A percentile compares a stretch with the other conserved stretches of the same genome.
Conservation (phyloP, 1,140 invertebrate species). For the Calliopsis andreniformis region DNA sequence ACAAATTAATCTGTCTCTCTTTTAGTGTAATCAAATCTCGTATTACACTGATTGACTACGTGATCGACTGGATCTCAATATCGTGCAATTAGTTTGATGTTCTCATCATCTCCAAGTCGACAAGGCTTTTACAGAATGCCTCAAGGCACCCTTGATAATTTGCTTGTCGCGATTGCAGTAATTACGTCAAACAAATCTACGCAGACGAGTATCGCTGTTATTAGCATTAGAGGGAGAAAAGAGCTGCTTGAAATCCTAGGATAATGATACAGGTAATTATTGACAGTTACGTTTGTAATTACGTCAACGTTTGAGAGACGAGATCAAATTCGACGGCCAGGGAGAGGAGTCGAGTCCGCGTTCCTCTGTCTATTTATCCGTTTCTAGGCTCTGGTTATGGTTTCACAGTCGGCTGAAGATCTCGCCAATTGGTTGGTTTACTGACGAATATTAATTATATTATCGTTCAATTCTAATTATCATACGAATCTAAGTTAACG, state of each 20-base stretch:
- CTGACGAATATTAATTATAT: conserved; percentile 61
- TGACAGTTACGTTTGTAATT: conserved; percentile 33
- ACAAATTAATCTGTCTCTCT: too few species aligned
- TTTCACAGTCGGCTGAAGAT: conserved; percentile 17
- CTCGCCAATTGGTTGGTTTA: conserved; percentile 49
- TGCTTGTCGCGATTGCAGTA: too few species aligned
- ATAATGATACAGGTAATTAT: conserved; percentile 39
- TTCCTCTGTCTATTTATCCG: background rate
- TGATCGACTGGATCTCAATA: too few species aligned
- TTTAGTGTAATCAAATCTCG: too few species aligned
- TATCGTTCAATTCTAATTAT: conserved; percentile 53
- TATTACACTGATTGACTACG: too few species aligned
- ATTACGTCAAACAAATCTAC: too few species aligned
- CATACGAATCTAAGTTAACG: conserved; percentile 36
- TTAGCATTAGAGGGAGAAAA: background rate
- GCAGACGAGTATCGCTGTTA: background rate
- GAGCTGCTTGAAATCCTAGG: background rate
- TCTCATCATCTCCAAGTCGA: too few species aligned
- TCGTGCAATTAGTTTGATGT: too few species aligned
- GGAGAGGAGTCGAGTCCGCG: background rate
- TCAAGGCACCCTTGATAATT: too few species aligned
- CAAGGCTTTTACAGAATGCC: too few species aligned
- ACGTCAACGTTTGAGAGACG: conserved; percentile 4
- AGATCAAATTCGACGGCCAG: conserved; percentile 38
- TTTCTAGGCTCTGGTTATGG: background rate